Evolutionary conservation across 2,888 invertebrate species (phyloP).

Genomic region (Fragum whitleyi): DNA sequence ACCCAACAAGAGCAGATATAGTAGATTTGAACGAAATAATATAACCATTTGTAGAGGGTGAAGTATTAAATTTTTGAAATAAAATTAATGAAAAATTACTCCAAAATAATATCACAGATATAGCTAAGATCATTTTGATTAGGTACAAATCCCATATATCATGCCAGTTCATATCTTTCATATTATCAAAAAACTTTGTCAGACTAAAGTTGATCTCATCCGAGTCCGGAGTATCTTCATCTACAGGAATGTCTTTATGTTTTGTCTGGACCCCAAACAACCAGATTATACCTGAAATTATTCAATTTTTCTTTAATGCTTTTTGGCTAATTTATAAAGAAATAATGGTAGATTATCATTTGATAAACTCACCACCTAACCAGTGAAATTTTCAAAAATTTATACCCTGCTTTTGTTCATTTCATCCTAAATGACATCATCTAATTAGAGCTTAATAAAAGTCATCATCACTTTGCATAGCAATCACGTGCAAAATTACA

Average conservation of each 20-base stretch:
- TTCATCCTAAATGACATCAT: no score
- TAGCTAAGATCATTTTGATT: constrained; percentile 82
- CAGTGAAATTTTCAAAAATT: no score
- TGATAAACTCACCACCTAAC: no score
- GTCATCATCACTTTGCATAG: no score
- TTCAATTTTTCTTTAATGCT: no score
- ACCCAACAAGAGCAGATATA: constrained; percentile 80
- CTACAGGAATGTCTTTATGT: not conserved
- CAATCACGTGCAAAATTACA: no score
- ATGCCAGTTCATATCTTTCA: constrained; percentile 77
- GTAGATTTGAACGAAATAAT: constrained; percentile 82
- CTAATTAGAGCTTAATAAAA: no score
- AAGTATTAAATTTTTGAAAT: constrained; percentile 76
- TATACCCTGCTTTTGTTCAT: no score
- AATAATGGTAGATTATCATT: no score
- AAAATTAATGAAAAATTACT: constrained; percentile 81
- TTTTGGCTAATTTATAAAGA: no score
- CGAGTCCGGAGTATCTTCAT: constrained; percentile 31
- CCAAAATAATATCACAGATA: constrained; percentile 82
- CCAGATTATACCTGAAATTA: constrained; percentile 68
- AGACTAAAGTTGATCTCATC: constrained; percentile 72
- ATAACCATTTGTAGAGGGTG: constrained; percentile 81
- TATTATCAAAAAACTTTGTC: constrained; percentile 65
- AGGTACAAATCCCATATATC: constrained; percentile 83
- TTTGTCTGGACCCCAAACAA: constrained; percentile 33